Evolutionary conservation across 2,888 invertebrate species (phyloP).

Genomic region (Nipponacmea schrenckii): DNA sequence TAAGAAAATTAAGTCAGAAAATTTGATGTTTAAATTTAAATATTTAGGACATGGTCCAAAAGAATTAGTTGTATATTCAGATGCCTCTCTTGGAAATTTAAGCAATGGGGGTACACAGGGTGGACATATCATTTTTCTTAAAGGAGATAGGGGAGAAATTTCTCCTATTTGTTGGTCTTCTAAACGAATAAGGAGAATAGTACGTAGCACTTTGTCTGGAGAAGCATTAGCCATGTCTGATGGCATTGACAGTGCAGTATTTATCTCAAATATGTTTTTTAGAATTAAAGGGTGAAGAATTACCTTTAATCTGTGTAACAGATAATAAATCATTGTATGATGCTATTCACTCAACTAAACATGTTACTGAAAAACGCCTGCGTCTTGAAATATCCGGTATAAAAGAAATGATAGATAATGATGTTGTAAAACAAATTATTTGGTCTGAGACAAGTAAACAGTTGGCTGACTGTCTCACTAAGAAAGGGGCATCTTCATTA

Average conservation of each 20-base stretch:
- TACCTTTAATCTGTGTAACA: slow-evolving; percentile 1
- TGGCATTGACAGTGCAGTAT: no score
- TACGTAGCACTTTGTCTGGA: no score
- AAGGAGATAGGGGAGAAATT: no score
- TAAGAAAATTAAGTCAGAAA: slow-evolving; percentile 14
- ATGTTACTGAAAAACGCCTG: not conserved
- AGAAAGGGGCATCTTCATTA: not conserved
- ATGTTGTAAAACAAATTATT: not conserved
- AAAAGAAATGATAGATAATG: not conserved
- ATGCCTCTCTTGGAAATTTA: no score
- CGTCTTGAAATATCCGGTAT: slow-evolving; percentile 4
- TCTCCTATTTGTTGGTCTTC: no score
- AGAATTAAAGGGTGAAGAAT: no score
- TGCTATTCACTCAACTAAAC: not conserved
- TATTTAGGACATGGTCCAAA: not conserved
- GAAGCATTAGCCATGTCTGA: no score
- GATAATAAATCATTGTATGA: slow-evolving; percentile 1
- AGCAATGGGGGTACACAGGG: no score
- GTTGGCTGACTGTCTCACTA: not conserved
- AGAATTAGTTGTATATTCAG: no score
- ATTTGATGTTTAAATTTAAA: not conserved
- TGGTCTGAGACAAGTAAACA: not conserved
- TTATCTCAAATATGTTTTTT: no score
- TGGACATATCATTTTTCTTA: no score
- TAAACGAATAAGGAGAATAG: no score